Conservation (phyloP, 2,797 vertebrate species). For the Ptychobarbus kaznakovi region DNA sequence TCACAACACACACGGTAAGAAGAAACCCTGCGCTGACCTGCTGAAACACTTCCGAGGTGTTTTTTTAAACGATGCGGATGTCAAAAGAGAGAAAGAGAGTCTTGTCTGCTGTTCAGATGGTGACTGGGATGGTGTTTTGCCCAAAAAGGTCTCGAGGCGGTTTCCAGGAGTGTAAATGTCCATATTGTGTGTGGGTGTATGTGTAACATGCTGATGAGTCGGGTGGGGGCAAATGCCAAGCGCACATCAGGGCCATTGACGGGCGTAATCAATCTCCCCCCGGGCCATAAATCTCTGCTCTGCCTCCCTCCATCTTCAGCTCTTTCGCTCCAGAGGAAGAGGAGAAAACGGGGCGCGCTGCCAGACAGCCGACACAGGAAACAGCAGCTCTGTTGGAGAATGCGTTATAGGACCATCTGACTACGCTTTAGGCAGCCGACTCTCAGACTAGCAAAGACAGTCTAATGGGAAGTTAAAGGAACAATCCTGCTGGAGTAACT, state of each 20-base stretch:
- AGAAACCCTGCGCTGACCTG: conserved; percentile 12
- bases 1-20: conserved; percentile 12
- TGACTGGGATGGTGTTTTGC: conserved; percentile 74
- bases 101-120: conserved; percentile 74
- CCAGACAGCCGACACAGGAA: conserved; percentile 31
- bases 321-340: conserved; percentile 36
- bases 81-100: conserved; percentile 13
- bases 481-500: not conserved
- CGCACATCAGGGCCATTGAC: conserved; percentile 81
- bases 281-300: conserved; percentile 78
- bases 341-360: conserved; percentile 2
- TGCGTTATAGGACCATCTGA: conserved; percentile 38
- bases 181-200: conserved; percentile 55
- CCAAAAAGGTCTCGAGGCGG: conserved; percentile 71
- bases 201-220: conserved; percentile 68
- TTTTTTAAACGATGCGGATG: conserved; percentile 16
- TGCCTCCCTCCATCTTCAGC: conserved; percentile 40
- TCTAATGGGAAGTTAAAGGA: not conserved
- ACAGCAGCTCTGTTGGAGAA: conserved; percentile 26
- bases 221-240: conserved; percentile 77
- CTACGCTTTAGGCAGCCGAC: conserved; percentile 1
- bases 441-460: conserved; percentile 1
- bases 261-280: conserved; percentile 84
- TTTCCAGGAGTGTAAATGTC: conserved; percentile 31
- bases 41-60: conserved; percentile 4